Base-by-base conservation (phyloP, 2,888 invertebrate species). In the Athetis lepigone region DNA sequence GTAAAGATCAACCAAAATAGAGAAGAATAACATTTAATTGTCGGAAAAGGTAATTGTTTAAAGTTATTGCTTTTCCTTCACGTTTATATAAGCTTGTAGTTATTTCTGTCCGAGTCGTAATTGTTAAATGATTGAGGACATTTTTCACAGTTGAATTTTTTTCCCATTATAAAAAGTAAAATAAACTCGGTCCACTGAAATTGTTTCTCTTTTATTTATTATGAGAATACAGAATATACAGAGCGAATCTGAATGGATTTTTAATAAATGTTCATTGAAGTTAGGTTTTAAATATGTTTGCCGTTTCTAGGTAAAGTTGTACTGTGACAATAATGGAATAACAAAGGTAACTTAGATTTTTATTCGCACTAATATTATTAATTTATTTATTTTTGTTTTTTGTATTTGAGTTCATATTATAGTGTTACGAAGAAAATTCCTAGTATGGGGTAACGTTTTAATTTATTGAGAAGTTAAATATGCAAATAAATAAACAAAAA, bases 241-340 rank as follows among this genome's bases (percentile, higher is more conserved):
- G n/a, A 13, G 36, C 4, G 42, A n/a, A 13, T 42, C n/a, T 2
- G 18, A 43, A 69, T 69, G 47, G n/a, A 37, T 43, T 59, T 69
- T 49, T 49, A 59, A 43, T 49, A 13, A 29, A 19, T 59, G 70
- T 69, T 59, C 36, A 69, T 69, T 43, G 19, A 9, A 49, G 19
- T 39, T 25, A 36, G 33, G 21, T 58, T 40, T 33, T 40, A 11
- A 18, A 36, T 8, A 2, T 23, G 18, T 68, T 42, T 13, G 21
- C 1, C 9, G 16, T 42, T 40, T 40, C 3, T 6, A 2, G 21
- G 42, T 11, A 33, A 33, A 7, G 25, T 6, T 25, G 27, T 29
- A 29, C 2, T 29, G 11, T 25, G 25, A 25, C n/a, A n/a, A n/a
- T n/a, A n/a, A n/a, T n/a, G n/a, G n/a, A n/a, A n/a, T n/a, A n/a